Evolutionary conservation across 1,140 invertebrate species (phyloP).

Genomic region (Daktulosphaira vitifoliae): DNA sequence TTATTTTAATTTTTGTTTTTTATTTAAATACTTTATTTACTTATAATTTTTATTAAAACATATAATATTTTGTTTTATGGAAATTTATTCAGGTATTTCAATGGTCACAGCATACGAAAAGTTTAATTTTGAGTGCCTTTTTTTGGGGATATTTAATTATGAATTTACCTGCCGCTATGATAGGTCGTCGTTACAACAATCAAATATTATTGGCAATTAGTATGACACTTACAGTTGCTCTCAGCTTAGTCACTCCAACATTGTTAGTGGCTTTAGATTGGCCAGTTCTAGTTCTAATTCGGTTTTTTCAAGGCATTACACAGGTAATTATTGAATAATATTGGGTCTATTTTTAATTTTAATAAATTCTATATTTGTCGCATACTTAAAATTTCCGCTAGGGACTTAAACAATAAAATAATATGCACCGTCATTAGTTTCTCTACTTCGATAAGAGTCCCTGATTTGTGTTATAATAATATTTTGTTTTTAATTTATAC

Average conservation of each 20-base stretch:
- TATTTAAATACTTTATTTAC: too few relatives aligned
- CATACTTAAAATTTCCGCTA: too few relatives aligned
- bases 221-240: constrained; percentile 2
- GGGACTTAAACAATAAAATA: too few relatives aligned
- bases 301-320: constrained; percentile 26
- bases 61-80: too few relatives aligned
- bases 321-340: constrained; percentile 9
- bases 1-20: too few relatives aligned
- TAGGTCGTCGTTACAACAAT: constrained; percentile 54
- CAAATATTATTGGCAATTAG: constrained; percentile 49
- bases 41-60: too few relatives aligned
- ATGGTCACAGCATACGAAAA: constrained; percentile 50
- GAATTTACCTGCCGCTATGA: constrained; percentile 57
- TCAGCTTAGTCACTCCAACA: not conserved
- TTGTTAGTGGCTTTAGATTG: constrained; percentile 25
- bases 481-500: too few relatives aligned
- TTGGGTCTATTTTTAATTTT: not conserved
- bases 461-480: too few relatives aligned
- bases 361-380: too few relatives aligned
- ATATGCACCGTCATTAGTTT: too few relatives aligned
- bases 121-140: constrained; percentile 55
- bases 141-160: constrained; percentile 54
- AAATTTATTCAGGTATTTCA: constrained; percentile 41
- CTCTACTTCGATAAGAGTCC: too few relatives aligned
- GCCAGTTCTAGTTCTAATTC: constrained; percentile 18